Base-by-base conservation (phyloP, 2,888 invertebrate species). In the Mactromeris polynyma region DNA sequence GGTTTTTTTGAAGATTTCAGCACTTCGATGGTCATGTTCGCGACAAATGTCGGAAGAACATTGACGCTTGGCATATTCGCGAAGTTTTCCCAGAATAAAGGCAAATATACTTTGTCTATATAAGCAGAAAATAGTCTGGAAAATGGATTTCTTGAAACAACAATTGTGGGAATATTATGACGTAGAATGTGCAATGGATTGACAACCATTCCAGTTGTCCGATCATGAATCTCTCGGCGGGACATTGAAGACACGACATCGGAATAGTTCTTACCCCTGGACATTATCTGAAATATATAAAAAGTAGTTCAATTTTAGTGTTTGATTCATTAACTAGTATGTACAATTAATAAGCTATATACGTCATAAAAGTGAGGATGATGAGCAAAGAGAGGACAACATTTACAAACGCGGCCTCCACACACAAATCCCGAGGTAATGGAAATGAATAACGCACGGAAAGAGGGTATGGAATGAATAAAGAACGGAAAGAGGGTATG, bases 71-170 rank as follows among this genome's bases (percentile, higher is more conserved):
- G 38, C 85, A 92, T 87, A 17, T 26, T 6, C 7, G 40, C 38
- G 31, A 90, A 92, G 4, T 86, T 83, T 19, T 87, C 69, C 92
- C 92, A 92, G 69, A 92, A 90, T n/a, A 92, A 40, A 3, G 92
- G 92, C 58, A 92, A 54, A 64, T 84, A 92, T 0, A 90, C 89
- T 78, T 92, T 92, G 73, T 92, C 92, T 1, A 89, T 58, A 38
- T 87, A 92, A 9, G 92, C 92, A 0, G 92, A 92, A 73, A 80
- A 90, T 6, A 92, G 86, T 40, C 92, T 87, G 9, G 89, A 81
- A 82, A 79, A 92, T 19, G 92, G 92, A 83, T 92, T 92, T 54
- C 92, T 58, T 0, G 92, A 89, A 0, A 90, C 89, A 3, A 92
- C 51, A 40, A 92, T 78, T 0, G 89, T 90, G 2, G 80, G 85